A percentile compares a stretch with the other conserved stretches of the same genome.
phyloP scores from a whole-genome alignment of 2,113 vertebrate species.

The Okapia johnstoni region DNA sequence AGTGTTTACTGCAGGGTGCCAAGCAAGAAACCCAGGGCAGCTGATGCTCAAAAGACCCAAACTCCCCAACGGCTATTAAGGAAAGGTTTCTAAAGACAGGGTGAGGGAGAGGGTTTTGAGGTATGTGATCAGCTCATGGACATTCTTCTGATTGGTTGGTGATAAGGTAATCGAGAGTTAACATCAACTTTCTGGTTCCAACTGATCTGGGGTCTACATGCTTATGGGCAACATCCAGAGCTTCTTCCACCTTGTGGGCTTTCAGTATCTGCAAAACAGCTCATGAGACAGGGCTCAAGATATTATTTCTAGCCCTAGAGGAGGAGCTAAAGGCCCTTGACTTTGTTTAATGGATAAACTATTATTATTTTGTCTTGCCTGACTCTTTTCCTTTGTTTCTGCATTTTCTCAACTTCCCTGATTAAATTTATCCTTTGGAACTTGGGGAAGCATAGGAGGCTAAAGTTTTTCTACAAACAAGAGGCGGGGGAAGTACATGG shows the following conservation, averaged over 20 bases:
- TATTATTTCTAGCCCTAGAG: neutral
- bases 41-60: neutral
- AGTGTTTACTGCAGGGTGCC: neutral
- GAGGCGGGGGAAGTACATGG: neutral
- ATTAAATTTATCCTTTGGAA: neutral
- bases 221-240: neutral
- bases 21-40: neutral
- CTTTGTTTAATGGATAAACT: neutral
- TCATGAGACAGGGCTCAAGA: neutral
- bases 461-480: neutral
- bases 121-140: neutral
- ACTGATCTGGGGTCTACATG: neutral
- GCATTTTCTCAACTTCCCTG: neutral
- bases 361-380: neutral
- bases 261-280: neutral
- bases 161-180: neutral
- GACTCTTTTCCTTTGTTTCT: neutral
- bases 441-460: neutral
- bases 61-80: neutral
- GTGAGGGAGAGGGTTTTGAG: neutral
- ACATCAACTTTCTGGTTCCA: neutral
- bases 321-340: neutral
- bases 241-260: neutral
- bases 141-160: neutral
- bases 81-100: neutral